Base-by-base conservation (phyloP, 35 echinoderm and acorn worm species). In the Ophiothrix spiculata region DNA sequence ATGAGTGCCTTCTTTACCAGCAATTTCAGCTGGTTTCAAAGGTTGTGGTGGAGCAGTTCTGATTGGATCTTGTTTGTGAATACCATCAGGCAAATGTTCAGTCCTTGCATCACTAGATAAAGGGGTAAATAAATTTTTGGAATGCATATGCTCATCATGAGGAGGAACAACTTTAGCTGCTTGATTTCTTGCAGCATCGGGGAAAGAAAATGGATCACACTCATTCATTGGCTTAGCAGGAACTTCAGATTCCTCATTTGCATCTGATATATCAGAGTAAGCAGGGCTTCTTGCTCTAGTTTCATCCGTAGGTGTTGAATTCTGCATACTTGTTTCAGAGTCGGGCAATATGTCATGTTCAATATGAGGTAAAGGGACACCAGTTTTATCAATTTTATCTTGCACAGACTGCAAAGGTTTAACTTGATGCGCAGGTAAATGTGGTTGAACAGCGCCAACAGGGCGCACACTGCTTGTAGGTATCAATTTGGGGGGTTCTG, bases 221-320 rank as follows among this genome's bases (percentile, higher is more conserved):
- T 84, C 81, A 33, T 84, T 60, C 37, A 54, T 33, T 17, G 81
- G 37, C 39, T 84, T 84, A 19, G 81, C 19, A 6, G 81, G 42
- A 19, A 35, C 31, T 38, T 31, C 32, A 23, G 16, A 15, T 14
- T 63, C 92, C 12, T 88, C 92, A 82, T 89, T 89, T 56, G 90
- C 96, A 83, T 99, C 92, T 75, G 96, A 99, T 19, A 99, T 99
- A 82, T 99, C 96, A 17, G 96, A 99, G 80, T 99, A 99, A 46
- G 96, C 96, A 34, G 96, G 96, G 75, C 96, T 99, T 10, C 81
- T 32, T 64, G 81, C 54, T 35, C 81, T 8, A 60, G 64, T 56
- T 14, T 83, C 86, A 23, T 89, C 86, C n/a, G n/a, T n/a, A n/a
- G n/a, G n/a, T n/a, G n/a, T n/a, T n/a, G n/a, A n/a, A n/a, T n/a